phyloP scores from a whole-genome alignment of 2,113 vertebrate species.

The Phyllostomus discolor region DNA sequence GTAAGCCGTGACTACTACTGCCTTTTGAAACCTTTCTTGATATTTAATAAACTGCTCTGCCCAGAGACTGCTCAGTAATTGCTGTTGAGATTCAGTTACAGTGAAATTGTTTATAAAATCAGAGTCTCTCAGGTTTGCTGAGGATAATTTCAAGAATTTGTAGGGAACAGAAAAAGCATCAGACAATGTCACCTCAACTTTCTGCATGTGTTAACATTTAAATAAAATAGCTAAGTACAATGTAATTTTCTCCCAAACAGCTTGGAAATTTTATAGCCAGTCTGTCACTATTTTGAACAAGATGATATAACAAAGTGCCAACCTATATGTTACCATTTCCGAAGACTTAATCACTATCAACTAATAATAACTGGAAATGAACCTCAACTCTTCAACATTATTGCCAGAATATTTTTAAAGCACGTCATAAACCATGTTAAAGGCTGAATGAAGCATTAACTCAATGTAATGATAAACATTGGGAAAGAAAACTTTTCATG shows the following conservation, averaged over 20 bases:
- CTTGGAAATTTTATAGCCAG: background rate
- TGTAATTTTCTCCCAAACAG: background rate
- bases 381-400: background rate
- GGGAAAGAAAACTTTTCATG: background rate
- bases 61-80: background rate
- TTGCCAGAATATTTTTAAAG: background rate
- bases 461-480: background rate
- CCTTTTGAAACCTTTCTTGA: background rate
- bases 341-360: background rate
- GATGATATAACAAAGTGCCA: background rate
- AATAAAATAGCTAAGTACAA: background rate
- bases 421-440: background rate
- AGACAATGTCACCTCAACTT: background rate
- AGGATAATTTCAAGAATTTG: background rate
- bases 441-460: constrained; percentile 20
- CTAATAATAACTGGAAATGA: background rate
- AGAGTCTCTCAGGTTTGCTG: background rate
- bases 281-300: background rate
- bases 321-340: background rate
- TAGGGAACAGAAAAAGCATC: background rate
- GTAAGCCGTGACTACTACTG: background rate
- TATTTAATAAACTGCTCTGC: background rate
- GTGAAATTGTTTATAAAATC: constrained; percentile 12
- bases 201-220: background rate
- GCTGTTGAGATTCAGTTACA: background rate